These are phyloP conservation scores for Mythimna impura DNA, from an alignment of 2,888 invertebrate genomes.

Conservation along the genomic window DNA sequence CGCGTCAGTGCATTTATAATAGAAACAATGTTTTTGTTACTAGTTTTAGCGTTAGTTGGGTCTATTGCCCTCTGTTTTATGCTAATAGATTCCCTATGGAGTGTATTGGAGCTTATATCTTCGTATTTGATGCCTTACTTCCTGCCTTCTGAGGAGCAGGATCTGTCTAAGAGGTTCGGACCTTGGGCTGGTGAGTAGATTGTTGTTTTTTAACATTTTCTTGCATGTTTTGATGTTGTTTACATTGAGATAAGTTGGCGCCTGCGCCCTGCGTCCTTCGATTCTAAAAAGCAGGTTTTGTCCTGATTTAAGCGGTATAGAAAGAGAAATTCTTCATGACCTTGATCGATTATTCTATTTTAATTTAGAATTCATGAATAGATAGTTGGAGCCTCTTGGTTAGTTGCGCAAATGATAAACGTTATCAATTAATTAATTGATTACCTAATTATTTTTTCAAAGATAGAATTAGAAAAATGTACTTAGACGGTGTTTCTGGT, in stretches of 20 bases:
- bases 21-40: constrained; percentile 65
- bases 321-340: constrained; percentile 17
- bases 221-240: constrained; percentile 20
- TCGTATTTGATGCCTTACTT: constrained; percentile 92
- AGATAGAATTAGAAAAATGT: not conserved
- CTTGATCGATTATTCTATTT: constrained; percentile 30
- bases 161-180: constrained; percentile 93
- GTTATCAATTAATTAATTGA: not conserved
- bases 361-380: not conserved
- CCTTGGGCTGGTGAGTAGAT: constrained; percentile 96
- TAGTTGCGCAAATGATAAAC: not conserved
- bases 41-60: constrained; percentile 87
- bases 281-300: constrained; percentile 30
- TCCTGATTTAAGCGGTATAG: constrained; percentile 2
- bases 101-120: constrained; percentile 89
- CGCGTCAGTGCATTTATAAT: constrained; percentile 43
- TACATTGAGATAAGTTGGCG: constrained; percentile 32
- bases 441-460: not conserved
- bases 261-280: constrained; percentile 37
- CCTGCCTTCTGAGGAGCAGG: constrained; percentile 91
- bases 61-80: constrained; percentile 85
- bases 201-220: not conserved
- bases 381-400: no score
- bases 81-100: constrained; percentile 91
- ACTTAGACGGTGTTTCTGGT: no score